Conservation (phyloP, 2,113 vertebrate genomes). For the Jacana jacana region DNA sequence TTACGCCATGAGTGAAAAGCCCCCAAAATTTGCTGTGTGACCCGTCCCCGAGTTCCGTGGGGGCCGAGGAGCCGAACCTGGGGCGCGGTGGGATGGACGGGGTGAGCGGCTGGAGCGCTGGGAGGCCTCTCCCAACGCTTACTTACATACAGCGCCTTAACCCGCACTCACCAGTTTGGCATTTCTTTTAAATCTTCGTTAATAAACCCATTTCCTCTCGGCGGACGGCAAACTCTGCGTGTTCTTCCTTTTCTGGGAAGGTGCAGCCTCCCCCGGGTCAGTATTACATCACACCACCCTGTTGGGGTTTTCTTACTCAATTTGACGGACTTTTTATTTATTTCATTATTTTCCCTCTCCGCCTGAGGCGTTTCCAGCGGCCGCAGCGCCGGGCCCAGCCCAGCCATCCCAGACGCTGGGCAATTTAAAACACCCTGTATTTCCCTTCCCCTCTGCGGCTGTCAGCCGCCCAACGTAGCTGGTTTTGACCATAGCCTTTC, state of each 20-base stretch:
- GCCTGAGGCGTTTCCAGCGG: rapidly evolving
- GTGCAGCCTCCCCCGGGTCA: no score
- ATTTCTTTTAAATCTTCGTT: not conserved
- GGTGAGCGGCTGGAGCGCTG: not conserved
- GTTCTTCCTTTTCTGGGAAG: no score
- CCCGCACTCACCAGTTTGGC: rapidly evolving
- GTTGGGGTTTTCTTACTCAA: not conserved
- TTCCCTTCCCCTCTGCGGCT: not conserved
- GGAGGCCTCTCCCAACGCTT: not conserved
- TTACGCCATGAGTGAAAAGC: rapidly evolving
- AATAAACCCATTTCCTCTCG: not conserved
- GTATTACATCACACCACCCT: rapidly evolving
- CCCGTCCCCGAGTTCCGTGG: rapidly evolving
- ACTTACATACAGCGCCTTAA: rapidly evolving
- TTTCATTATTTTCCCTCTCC: rapidly evolving
- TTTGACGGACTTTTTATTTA: rapidly evolving
- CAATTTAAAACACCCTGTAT: rapidly evolving
- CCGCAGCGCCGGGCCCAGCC: not conserved
- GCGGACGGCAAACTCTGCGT: no score
- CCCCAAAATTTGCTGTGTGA: rapidly evolving
- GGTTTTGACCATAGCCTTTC: rapidly evolving
- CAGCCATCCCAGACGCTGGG: no score
- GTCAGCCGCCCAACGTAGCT: rapidly evolving
- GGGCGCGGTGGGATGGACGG: rapidly evolving
- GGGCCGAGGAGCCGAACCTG: rapidly evolving